phyloP scores from a whole-genome alignment of 2,888 invertebrate genomes.

The Drosophila merina region DNA sequence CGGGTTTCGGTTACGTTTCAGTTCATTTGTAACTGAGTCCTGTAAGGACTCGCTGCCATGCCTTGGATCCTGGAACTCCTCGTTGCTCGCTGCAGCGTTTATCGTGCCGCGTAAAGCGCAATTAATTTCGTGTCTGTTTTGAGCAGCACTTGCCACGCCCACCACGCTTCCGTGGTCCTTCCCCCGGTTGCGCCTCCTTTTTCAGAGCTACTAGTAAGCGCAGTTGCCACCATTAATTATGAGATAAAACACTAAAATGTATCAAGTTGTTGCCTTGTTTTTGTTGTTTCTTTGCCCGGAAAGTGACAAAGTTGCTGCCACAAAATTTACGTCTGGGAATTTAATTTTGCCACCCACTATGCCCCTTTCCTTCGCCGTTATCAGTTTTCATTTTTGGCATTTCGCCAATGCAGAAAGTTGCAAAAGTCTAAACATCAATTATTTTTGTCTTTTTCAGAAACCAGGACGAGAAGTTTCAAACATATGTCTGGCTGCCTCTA shows the following conservation, averaged over 20 bases:
- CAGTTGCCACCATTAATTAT: conserved; percentile 76
- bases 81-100: conserved; percentile 55
- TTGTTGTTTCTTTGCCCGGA: conserved; percentile 37
- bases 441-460: conserved; percentile 24
- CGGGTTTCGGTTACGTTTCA: conserved; percentile 54
- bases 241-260: conserved; percentile 80
- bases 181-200: conserved; percentile 10
- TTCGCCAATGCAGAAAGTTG: conserved; percentile 14
- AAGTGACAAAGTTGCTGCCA: conserved; percentile 73
- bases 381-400: conserved; percentile 19
- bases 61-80: conserved; percentile 15
- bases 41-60: conserved; percentile 16
- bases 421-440: conserved; percentile 25
- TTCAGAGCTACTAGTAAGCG: conserved; percentile 32
- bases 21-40: conserved; percentile 72
- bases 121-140: conserved; percentile 76
- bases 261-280: conserved; percentile 72
- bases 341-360: conserved; percentile 36
- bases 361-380: conserved; percentile 24
- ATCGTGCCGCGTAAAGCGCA: conserved; percentile 78
- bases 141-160: conserved; percentile 62
- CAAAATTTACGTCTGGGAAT: conserved; percentile 71
- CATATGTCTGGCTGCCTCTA: conserved; percentile 12
- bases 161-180: not conserved
- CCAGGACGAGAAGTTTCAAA: conserved; percentile 6